Conservation (phyloP, 2,113 vertebrate species). For the Xiphophorus couchianus region DNA sequence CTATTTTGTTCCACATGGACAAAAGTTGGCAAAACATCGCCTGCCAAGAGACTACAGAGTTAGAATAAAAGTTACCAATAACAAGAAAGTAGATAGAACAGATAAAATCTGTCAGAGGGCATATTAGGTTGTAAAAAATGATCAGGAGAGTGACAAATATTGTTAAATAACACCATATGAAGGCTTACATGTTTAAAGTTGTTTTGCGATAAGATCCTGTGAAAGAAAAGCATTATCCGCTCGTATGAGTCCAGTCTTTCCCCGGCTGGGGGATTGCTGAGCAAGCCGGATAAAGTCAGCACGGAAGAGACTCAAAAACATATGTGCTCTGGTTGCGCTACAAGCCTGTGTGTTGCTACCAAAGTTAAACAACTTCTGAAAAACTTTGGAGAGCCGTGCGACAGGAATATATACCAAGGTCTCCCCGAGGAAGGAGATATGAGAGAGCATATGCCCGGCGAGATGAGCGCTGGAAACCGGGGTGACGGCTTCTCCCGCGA, state of each 20-base stretch:
- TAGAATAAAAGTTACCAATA: slow-evolving; percentile 17
- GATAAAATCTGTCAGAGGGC: neutral
- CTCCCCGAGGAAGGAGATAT: slow-evolving; percentile 60
- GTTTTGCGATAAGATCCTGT: neutral
- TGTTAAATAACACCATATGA: slow-evolving; percentile 1
- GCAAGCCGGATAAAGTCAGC: slow-evolving; percentile 16
- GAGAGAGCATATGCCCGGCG: slow-evolving; percentile 56
- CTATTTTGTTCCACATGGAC: slow-evolving; percentile 34
- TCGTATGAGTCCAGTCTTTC: slow-evolving; percentile 16
- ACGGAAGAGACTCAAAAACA: slow-evolving; percentile 16
- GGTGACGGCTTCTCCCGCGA: slow-evolving; percentile 45
- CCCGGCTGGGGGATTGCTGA: neutral
- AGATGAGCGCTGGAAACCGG: slow-evolving; percentile 53
- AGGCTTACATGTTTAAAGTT: slow-evolving; percentile 2
- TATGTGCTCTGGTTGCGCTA: slow-evolving; percentile 44
- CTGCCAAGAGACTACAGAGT: slow-evolving; percentile 31
- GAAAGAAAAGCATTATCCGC: neutral
- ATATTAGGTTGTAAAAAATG: neutral
- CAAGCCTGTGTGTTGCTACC: slow-evolving; percentile 44
- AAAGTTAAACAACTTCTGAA: slow-evolving; percentile 70
- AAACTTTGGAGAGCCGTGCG: slow-evolving; percentile 59
- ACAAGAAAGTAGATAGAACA: neutral
- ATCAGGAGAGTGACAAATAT: neutral
- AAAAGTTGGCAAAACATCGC: slow-evolving; percentile 49
- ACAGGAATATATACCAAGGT: slow-evolving; percentile 52